Percentiles rank a stretch among this genome's conserved stretches.
phyloP scores from a whole-genome alignment of 2,113 vertebrate species.

The Rhineura floridana region DNA sequence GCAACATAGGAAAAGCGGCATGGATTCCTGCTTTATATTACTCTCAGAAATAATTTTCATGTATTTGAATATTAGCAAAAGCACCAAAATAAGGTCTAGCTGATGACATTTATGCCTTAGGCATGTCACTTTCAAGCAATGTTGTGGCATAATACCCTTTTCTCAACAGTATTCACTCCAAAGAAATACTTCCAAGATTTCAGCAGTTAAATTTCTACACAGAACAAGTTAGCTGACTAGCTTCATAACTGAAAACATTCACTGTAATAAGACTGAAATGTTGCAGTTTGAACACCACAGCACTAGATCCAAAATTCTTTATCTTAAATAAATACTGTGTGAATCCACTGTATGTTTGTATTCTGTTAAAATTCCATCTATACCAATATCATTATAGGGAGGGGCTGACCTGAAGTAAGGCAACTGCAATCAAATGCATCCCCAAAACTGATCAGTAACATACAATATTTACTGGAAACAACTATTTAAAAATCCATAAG shows the following conservation, averaged over 20 bases:
- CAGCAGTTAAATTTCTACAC: conserved; percentile 12
- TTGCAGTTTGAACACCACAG: neutral
- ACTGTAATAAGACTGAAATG: conserved; percentile 14
- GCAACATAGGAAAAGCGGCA: neutral
- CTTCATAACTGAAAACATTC: neutral
- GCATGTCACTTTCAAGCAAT: neutral
- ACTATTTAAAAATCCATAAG: conserved; percentile 9
- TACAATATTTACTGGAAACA: conserved; percentile 18
- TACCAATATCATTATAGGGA: conserved; percentile 2
- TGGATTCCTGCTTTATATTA: too few species aligned
- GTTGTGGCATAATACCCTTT: neutral
- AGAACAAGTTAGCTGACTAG: neutral
- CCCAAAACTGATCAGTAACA: neutral
- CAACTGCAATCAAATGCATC: neutral
- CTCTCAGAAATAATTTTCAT: neutral
- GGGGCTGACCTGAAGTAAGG: conserved; percentile 22
- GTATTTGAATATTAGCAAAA: too few species aligned
- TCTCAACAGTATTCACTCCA: neutral
- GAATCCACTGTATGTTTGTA: conserved; percentile 20
- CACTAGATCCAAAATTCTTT: conserved; percentile 41
- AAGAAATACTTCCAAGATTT: neutral
- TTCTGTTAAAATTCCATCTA: neutral
- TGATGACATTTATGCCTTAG: neutral
- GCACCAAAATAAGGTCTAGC: too few species aligned
- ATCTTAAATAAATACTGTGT: neutral